Percentiles rank a stretch among this genome's conserved stretches.
phyloP scores from a whole-genome alignment of 2,113 vertebrate genomes.

The Catharus bicknelli region DNA sequence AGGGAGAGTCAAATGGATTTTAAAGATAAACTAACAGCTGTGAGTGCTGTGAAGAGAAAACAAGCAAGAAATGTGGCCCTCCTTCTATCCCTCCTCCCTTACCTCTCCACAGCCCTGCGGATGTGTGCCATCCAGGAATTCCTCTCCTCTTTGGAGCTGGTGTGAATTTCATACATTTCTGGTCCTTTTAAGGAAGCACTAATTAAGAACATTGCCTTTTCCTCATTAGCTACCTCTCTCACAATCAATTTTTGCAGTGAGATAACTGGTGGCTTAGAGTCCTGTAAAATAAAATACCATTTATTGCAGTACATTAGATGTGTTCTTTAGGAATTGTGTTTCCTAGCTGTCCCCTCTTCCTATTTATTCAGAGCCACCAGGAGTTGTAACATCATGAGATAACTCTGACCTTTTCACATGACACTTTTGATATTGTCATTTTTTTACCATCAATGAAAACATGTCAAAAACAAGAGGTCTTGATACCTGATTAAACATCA shows the following conservation, averaged over 20 bases:
- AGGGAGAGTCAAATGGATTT: neutral
- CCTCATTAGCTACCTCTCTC: conserved; percentile 94
- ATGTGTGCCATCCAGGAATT: conserved; percentile 92
- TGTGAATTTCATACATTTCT: conserved; percentile 97
- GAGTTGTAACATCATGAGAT: neutral
- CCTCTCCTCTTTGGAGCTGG: conserved; percentile 90
- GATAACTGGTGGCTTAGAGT: conserved; percentile 91
- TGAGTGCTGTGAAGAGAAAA: neutral
- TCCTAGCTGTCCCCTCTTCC: neutral
- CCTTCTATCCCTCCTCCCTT: neutral
- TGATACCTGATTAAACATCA: neutral
- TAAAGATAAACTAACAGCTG: neutral
- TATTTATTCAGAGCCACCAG: neutral
- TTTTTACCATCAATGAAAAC: neutral
- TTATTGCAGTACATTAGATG: neutral
- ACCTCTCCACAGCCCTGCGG: conserved; percentile 92
- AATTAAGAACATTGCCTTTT: conserved; percentile 97
- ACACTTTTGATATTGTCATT: neutral
- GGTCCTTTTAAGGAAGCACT: conserved; percentile 90
- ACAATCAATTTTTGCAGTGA: conserved; percentile 95
- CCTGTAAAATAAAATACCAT: conserved; percentile 69
- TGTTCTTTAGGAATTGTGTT: neutral
- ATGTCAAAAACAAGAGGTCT: neutral
- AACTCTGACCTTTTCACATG: neutral
- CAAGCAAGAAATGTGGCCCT: neutral